phyloP scores from a whole-genome alignment of 2,113 vertebrate species.

The Strix uralensis region DNA sequence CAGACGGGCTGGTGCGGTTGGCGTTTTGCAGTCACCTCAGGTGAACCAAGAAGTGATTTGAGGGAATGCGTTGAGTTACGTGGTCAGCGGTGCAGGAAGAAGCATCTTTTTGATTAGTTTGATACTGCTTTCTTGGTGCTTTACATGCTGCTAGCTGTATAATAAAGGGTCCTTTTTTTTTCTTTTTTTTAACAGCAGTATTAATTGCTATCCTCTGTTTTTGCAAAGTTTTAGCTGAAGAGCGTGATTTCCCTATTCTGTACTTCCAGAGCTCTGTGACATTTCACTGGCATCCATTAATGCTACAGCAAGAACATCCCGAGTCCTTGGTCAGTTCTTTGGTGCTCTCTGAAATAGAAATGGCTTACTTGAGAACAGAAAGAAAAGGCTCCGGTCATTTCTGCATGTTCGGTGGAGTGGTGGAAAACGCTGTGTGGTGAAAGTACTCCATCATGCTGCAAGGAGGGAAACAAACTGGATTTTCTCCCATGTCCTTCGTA shows the following conservation, averaged over 20 bases:
- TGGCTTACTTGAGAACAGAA: conserved; percentile 42
- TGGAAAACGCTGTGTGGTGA: neutral
- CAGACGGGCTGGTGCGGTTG: conserved; percentile 29
- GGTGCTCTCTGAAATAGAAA: conserved; percentile 9
- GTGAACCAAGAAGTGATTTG: conserved; percentile 31
- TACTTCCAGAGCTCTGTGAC: conserved; percentile 20
- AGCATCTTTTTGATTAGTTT: conserved; percentile 29
- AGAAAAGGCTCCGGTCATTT: neutral
- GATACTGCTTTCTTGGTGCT: neutral
- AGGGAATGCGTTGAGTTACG: conserved; percentile 42
- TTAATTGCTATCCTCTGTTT: conserved; percentile 12
- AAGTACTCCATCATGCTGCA: neutral
- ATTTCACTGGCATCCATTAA: conserved; percentile 54
- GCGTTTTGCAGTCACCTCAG: conserved; percentile 41
- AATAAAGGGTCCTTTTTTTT: neutral
- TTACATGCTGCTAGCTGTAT: neutral
- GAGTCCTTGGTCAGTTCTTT: conserved; percentile 33
- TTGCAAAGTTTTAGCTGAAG: conserved; percentile 52
- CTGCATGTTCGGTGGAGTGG: neutral
- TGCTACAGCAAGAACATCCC: conserved; percentile 16
- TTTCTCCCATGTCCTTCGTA: conserved; percentile 5
- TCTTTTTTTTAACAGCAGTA: neutral
- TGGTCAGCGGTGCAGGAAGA: neutral
- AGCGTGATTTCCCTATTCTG: neutral
- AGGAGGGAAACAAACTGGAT: neutral